Percentiles rank a stretch among this genome's conserved stretches.
Evolutionary conservation across 2,113 vertebrate genomes (phyloP).

Genomic region (Melanotaenia duboulayi): DNA sequence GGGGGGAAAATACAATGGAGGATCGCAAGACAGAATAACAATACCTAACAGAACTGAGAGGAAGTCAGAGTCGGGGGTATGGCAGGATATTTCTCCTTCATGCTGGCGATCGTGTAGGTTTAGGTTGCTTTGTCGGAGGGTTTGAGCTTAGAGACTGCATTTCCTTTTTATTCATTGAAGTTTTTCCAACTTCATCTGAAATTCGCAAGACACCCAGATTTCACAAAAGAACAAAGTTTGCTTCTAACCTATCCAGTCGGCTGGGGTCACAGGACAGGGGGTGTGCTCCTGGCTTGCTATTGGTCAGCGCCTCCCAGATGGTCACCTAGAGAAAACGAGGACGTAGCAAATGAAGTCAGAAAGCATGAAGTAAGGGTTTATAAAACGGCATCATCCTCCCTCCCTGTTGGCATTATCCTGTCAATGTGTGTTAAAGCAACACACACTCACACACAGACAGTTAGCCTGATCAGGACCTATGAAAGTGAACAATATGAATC

Average conservation of each 20-base stretch:
- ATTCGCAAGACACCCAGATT: background rate
- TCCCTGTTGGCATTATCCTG: conserved; percentile 2
- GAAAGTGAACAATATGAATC: no score
- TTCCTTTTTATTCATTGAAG: background rate
- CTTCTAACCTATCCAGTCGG: conserved; percentile 88
- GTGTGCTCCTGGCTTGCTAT: conserved; percentile 95
- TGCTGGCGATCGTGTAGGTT: conserved; percentile 26
- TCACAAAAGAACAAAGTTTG: background rate
- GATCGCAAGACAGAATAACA: conserved; percentile 41
- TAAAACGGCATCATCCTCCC: background rate
- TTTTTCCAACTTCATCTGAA: background rate
- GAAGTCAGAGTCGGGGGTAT: conserved; percentile 39
- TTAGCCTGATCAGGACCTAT: no score
- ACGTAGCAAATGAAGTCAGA: conserved; percentile 37
- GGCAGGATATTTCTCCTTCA: conserved; percentile 13
- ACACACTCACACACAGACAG: background rate
- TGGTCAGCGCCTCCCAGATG: conserved; percentile 97
- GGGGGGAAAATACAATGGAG: conserved; percentile 27
- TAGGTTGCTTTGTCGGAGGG: background rate
- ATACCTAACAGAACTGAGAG: conserved; percentile 22
- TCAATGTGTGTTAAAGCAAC: conserved; percentile 12
- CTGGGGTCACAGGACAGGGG: conserved; percentile 87
- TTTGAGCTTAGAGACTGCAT: background rate
- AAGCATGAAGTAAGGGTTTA: background rate
- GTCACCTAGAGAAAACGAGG: conserved; percentile 86